phyloP scores from a whole-genome alignment of 2,888 invertebrate species.

The Drosophila peninsularis region DNA sequence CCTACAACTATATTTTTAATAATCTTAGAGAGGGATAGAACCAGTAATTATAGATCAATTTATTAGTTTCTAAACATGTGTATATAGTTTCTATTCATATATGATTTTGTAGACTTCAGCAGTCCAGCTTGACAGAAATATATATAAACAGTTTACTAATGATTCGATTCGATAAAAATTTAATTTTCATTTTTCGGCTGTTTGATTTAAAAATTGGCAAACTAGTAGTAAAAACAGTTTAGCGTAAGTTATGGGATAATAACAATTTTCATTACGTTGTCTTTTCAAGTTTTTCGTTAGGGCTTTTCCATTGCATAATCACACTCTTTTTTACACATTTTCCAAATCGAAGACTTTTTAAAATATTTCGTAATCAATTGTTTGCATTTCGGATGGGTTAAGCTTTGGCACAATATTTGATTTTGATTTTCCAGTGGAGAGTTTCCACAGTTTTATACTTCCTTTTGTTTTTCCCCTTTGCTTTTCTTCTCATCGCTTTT shows the following conservation, averaged over 20 bases:
- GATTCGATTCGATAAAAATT: background rate
- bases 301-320: background rate
- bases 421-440: slow-evolving; percentile 28
- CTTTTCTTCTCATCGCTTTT: slow-evolving; percentile 24
- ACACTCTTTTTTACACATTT: background rate
- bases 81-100: no score
- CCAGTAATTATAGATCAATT: background rate
- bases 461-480: slow-evolving; percentile 14
- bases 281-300: background rate
- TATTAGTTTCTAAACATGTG: no score
- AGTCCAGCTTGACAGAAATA: no score
- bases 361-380: slow-evolving; percentile 8
- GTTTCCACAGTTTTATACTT: slow-evolving; percentile 21
- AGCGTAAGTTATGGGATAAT: no score
- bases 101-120: no score
- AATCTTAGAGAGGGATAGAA: no score
- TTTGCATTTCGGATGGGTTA: background rate
- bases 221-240: background rate
- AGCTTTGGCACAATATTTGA: slow-evolving; percentile 30
- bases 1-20: no score
- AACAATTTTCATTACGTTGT: background rate
- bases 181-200: background rate
- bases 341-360: background rate
- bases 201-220: background rate
- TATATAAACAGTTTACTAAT: background rate